A percentile compares a stretch with the other conserved stretches of the same genome.
These are phyloP conservation scores for Ptilodon capucinus DNA, from an alignment of 2,888 invertebrate species.

Conservation along the genomic window DNA sequence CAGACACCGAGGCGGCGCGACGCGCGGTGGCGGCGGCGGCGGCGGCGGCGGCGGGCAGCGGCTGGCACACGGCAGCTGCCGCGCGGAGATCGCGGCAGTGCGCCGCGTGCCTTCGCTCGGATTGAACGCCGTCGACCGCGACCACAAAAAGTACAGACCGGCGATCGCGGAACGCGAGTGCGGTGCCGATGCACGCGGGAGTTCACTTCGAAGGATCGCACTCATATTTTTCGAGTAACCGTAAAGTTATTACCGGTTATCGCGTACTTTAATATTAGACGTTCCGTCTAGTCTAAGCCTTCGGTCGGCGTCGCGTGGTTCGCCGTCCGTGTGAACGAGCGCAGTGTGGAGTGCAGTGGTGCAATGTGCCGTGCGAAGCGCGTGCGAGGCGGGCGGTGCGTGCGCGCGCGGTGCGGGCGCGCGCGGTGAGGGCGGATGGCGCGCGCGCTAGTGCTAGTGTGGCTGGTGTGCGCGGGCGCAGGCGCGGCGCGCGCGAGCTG, in stretches of 20 bases:
- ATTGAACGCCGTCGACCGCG: not conserved
- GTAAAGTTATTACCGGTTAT: not conserved
- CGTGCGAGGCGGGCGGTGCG: slow-evolving; percentile 2
- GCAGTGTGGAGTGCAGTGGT: slow-evolving; percentile 1
- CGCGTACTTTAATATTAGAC: not conserved
- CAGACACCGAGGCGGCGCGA: slow-evolving; percentile 3
- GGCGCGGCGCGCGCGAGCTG: slow-evolving; percentile 43
- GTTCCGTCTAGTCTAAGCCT: not conserved
- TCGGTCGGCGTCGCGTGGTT: not conserved
- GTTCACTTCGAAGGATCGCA: not conserved
- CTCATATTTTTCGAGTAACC: not conserved
- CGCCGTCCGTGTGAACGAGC: not conserved
- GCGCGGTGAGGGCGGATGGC: slow-evolving; percentile 73
- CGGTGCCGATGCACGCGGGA: not conserved
- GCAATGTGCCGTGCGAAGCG: not conserved
- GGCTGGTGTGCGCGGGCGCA: slow-evolving; percentile 9
- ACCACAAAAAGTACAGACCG: not conserved
- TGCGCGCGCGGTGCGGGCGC: slow-evolving; percentile 2
- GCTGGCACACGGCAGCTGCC: slow-evolving; percentile 1
- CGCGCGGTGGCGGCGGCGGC: not conserved
- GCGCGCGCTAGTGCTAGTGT: slow-evolving; percentile 71
- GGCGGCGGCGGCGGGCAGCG: not conserved
- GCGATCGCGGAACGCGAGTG: not conserved
- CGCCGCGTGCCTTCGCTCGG: not conserved
- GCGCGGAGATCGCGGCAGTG: slow-evolving; percentile 4